Evolutionary conservation across 2,113 vertebrate genomes (phyloP), one percentile per base, ranked within the genome.

Genomic region (Myotis davidii): DNA sequence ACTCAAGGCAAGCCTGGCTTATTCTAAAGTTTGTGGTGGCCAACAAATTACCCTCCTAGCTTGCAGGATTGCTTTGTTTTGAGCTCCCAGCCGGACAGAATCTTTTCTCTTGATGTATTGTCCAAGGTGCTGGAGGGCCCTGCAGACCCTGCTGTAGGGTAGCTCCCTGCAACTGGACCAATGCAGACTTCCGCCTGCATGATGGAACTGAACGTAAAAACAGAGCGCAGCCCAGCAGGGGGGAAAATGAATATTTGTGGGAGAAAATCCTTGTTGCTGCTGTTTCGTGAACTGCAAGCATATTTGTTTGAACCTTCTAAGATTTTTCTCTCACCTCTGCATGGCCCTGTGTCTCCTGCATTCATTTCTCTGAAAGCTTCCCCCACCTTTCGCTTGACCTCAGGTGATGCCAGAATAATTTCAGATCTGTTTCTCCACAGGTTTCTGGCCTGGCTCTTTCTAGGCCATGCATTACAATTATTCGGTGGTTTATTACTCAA

Each of bases 371-470:
- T 39, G 37, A 83, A 93, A 37, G 29, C 84, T 48, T 72, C 76
- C 52, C 50, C 9, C 48, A 70, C 64, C 84, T 90, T 78, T 96
- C 67, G 29, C 93, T 77, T 93, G 95, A 98, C 79, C 76, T 96
- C 93, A 27, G 78, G 50, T 77, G 95, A 91, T 48, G 69, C 52
- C n/a, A 94, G 85, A 96, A 96, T 97, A 96, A 93, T 97, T 97
- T 91, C 77, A 92, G 29, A n/a, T 77, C 70, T 59, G 83, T 96
- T 94, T 94, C 76, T 84, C 78, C 25, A 91, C 8, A 45, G 64
- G 85, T 96, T 87, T 56, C 89, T 95, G 88, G 3, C 25, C 32
- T 39, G 88, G 79, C 65, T 94, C 95, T 83, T 69, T 90, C 67
- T 45, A 96, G 93, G 94, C 59, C 37, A 21, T 73, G 32, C 78